These are phyloP conservation scores for Tachystola acroxantha DNA, from an alignment of 2,888 invertebrate species.

Conservation along the genomic window DNA sequence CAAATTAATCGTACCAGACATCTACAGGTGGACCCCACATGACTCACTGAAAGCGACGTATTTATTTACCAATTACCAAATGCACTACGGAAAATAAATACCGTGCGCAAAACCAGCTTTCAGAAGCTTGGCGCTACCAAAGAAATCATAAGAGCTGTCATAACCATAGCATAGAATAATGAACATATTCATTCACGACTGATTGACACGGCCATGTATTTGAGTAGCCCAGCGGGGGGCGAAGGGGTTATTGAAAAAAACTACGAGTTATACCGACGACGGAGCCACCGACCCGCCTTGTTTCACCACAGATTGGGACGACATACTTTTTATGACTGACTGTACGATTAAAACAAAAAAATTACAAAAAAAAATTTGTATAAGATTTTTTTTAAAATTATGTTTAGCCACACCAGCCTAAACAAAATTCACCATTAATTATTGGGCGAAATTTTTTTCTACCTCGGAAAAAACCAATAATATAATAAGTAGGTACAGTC, in stretches of 20 bases:
- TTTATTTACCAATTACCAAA: too few species aligned
- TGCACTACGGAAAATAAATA: too few species aligned
- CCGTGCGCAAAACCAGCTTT: background rate
- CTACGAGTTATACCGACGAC: conserved; percentile 24
- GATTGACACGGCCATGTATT: conserved; percentile 52
- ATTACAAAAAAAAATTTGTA: background rate
- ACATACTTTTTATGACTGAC: conserved; percentile 17
- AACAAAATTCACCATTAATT: background rate
- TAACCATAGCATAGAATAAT: conserved; percentile 29
- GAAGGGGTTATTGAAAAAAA: conserved; percentile 66
- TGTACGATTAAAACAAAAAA: background rate
- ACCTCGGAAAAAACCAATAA: too few species aligned
- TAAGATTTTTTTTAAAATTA: too few species aligned
- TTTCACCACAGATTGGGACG: conserved; percentile 50
- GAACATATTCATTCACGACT: conserved; percentile 32
- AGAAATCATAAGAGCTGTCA: conserved; percentile 32
- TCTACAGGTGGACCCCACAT: too few species aligned
- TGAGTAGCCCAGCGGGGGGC: conserved; percentile 61
- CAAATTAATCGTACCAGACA: too few species aligned
- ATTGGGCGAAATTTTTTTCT: too few species aligned
- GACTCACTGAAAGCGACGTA: too few species aligned
- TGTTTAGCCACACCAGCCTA: too few species aligned
- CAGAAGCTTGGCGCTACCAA: background rate
- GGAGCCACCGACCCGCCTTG: conserved; percentile 51
- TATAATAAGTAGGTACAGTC: too few species aligned